Base-by-base conservation (phyloP, 1,140 invertebrate genomes). In the Cardiocondyla obscurior region DNA sequence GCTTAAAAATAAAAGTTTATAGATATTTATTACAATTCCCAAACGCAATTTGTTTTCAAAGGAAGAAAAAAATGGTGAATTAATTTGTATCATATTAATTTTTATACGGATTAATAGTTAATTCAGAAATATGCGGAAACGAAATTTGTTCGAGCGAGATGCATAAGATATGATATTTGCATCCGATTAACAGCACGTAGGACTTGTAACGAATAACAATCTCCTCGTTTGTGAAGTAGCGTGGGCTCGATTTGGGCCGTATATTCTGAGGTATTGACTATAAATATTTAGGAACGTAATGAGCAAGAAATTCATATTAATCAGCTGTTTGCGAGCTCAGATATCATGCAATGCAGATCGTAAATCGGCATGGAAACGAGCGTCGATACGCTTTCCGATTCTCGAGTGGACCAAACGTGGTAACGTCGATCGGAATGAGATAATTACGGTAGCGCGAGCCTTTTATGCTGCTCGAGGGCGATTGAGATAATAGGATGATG, bases 321-420 rank as follows among this genome's bases (percentile, higher is more conserved):
- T 69, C 28, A 69, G 33, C 25, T 69, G 46, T 42, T 67, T 67
- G 25, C 49, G 6, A 53, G 22, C 16, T 67, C 6, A 42, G 51
- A 64, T 25, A 60, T 53, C 74, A 69, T 16, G 60, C 46, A n/a
- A 77, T 22, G 28, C n/a, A 1, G 33, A 53, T 65, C 73, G 33
- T 67, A 67, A 79, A 53, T 77, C 46, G 30, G 3, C 42, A 39
- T 55, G 8, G 25, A 33, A 22, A 33, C 25, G 55, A 46, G 55
- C 25, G 55, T 30, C 74, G 62, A 69, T 39, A 53, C 44, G 74
- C 44, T 77, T 30, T 46, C 14, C 14, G 39, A 77, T 65, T 51
- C 73, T 28, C 60, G 30, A n/a, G n/a, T 53, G 74, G 16, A 79
- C 74, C 62, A 79, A 79, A 79, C 46, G 33, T 53, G 74, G 74